Conservation (phyloP, 2,797 vertebrate species). For the Peromyscus nudipes region DNA sequence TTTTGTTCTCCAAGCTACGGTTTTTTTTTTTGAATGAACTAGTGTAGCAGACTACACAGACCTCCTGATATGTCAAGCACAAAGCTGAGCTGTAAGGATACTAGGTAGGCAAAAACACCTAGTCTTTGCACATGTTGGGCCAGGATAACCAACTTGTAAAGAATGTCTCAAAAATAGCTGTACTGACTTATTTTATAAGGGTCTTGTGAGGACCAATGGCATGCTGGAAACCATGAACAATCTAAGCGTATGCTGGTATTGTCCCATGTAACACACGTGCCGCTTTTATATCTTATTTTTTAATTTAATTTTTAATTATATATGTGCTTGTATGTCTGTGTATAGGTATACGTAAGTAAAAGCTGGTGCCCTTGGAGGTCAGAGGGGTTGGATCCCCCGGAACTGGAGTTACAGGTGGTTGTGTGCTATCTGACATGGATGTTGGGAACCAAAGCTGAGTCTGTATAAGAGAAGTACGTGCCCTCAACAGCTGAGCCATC, state of each 20-base stretch:
- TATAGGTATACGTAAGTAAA: neutral
- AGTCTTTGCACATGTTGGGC: neutral
- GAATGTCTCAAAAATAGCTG: neutral
- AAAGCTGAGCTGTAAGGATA: neutral
- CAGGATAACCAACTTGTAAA: neutral
- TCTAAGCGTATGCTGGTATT: neutral
- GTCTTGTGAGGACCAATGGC: rapidly evolving
- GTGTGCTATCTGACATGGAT: neutral
- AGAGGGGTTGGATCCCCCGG: neutral
- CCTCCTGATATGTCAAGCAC: neutral
- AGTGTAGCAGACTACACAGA: neutral
- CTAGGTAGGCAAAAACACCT: neutral
- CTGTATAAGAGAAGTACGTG: neutral
- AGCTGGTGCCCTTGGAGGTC: neutral
- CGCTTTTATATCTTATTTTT: neutral
- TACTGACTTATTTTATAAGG: neutral
- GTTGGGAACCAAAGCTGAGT: too few relatives aligned
- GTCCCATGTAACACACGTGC: neutral
- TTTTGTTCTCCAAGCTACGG: neutral
- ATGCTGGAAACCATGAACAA: neutral
- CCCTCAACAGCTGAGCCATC: neutral
- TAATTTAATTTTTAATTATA: neutral
- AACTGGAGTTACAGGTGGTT: neutral
- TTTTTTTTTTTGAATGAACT: neutral
- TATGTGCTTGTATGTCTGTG: neutral